Conservation (phyloP, 2,113 vertebrate genomes). For the Baryphthengus martii region DNA sequence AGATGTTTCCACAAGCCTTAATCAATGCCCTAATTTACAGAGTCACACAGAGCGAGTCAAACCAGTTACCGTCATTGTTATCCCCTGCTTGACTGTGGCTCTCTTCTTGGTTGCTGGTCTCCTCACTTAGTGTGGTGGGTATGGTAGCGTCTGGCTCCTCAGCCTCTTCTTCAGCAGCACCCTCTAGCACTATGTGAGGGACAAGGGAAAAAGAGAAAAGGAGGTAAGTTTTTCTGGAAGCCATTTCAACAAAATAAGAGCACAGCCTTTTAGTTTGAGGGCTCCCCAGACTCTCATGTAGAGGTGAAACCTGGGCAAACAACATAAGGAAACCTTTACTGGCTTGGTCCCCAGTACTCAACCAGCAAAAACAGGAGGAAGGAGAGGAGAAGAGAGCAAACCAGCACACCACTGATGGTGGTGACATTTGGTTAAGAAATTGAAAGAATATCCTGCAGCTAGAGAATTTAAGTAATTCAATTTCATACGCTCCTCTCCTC, state of each 20-base stretch:
- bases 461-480: neutral
- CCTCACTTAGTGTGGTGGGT: conserved; percentile 19
- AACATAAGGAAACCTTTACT: neutral
- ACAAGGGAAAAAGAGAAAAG: neutral
- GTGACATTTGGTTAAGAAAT: neutral
- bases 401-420: neutral
- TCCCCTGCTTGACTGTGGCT: conserved; percentile 36
- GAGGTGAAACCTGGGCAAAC: neutral
- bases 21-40: neutral
- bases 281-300: neutral
- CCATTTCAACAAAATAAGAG: neutral
- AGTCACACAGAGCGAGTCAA: neutral
- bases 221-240: neutral
- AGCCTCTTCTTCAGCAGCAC: conserved; percentile 56
- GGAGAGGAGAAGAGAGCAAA: neutral
- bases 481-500: neutral
- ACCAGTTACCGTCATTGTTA: conserved; percentile 77
- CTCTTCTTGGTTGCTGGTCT: conserved; percentile 6
- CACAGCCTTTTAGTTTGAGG: neutral
- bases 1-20: neutral
- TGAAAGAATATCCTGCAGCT: neutral
- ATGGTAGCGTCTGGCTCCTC: conserved; percentile 32
- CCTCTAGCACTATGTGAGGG: conserved; percentile 45
- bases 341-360: neutral
- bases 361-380: neutral